Evolutionary conservation across 2,888 invertebrate genomes (phyloP), one percentile per base, ranked within the genome.

Genomic region (Sialis lutaria): DNA sequence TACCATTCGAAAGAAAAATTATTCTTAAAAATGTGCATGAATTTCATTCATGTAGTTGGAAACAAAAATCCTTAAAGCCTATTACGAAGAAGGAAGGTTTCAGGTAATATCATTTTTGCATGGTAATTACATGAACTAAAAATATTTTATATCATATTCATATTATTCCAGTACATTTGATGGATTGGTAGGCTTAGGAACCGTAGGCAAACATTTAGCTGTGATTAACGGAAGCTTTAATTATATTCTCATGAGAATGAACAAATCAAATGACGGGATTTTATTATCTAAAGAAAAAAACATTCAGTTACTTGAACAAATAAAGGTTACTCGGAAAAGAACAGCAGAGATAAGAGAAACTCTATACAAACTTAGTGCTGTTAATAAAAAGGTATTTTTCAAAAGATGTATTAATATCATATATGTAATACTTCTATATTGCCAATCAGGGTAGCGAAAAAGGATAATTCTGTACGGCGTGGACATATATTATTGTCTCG

Each of bases 1-100:
- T 79, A 62, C 73, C 74, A 1, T 74, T 69, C 52, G 76, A 79
- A 55, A 65, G 75, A 50, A 68, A 71, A 50, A 67, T 74, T 55
- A 67, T 80, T 50, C 58, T 67, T 46, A 56, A 61, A 34, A 74
- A 74, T 1, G 56, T 80, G 42, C 64, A 69, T 45, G 69, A 67
- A 51, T 79, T 79, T 57, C 79, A 80, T 55, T 65, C 61, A 49
- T 67, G 68, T 52, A 64, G 68, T 2, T 81, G 47, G 47, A 42
- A 40, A 40, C 6, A 13, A 40, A 40, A 40, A 10, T 40, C n/a
- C 5, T 40, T 7, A 40, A 40, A 6, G 2, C 10, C 13, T 40
- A n/a, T 40, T 40, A n/a, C 40, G 6, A n/a, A 10, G 13, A 40
- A 10, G 10, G 7, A n/a, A 40, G 13, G 7, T 5, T n/a, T 8